Evolutionary conservation across 2,797 vertebrate species (phyloP).

Genomic region (Falco concolor): DNA sequence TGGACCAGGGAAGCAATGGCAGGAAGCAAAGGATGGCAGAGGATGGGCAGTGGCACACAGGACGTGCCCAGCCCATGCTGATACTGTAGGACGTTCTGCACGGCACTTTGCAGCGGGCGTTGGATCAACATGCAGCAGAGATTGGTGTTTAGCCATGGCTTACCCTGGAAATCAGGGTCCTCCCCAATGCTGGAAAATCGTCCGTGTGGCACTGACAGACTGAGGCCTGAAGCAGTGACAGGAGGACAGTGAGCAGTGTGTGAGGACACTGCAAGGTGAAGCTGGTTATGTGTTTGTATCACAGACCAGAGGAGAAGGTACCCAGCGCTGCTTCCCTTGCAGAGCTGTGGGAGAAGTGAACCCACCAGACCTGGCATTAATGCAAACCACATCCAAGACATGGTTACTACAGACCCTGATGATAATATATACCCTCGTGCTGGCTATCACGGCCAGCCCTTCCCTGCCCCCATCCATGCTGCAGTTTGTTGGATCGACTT

Average conservation of each 20-base stretch:
- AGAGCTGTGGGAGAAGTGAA: not conserved
- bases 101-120: not conserved
- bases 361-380: not conserved
- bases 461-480: not conserved
- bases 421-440: too few species aligned
- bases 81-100: not conserved
- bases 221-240: not conserved
- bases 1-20: not conserved
- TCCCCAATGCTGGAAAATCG: not conserved
- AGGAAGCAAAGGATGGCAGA: not conserved
- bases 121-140: not conserved
- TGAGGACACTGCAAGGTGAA: not conserved
- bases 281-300: not conserved
- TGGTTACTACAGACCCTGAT: not conserved
- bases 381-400: not conserved
- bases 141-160: not conserved
- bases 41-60: not conserved
- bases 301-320: not conserved
- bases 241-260: not conserved
- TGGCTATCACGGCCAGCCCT: not conserved
- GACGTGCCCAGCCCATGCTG: fast-evolving
- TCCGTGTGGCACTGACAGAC: not conserved
- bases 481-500: not conserved
- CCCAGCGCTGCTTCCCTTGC: not conserved
- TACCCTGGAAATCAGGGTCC: not conserved